Evolutionary conservation across 2,888 invertebrate species (phyloP).

Genomic region (Ormia ochracea): DNA sequence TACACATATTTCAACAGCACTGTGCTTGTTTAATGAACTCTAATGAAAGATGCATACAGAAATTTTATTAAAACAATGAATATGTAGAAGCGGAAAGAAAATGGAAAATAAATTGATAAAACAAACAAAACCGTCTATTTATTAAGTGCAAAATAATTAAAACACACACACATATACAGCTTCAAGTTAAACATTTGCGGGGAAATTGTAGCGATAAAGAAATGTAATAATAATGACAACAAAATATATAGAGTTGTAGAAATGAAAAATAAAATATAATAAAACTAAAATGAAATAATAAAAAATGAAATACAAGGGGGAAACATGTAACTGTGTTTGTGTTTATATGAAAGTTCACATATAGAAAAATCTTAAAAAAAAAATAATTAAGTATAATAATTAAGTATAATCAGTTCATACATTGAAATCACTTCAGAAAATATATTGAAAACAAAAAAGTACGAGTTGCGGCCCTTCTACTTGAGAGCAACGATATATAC

Average conservation of each 20-base stretch:
- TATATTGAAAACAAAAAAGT: too few species aligned
- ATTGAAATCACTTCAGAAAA: too few species aligned
- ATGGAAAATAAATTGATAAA: constrained; percentile 41
- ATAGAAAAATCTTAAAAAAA: too few species aligned
- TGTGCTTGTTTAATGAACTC: constrained; percentile 32
- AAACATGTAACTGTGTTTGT: not conserved
- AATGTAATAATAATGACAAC: too few species aligned
- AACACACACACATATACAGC: constrained; percentile 13
- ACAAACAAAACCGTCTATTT: constrained; percentile 43
- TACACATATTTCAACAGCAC: not conserved
- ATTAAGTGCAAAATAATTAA: constrained; percentile 61
- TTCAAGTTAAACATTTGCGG: not conserved
- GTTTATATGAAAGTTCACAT: not conserved
- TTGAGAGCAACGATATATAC: too few species aligned
- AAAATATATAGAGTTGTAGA: not conserved
- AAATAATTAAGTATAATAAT: too few species aligned
- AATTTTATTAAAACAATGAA: constrained; percentile 16
- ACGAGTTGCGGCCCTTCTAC: too few species aligned
- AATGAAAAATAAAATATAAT: not conserved
- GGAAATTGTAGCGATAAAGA: too few species aligned
- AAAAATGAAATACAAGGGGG: not conserved
- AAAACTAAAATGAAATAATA: not conserved
- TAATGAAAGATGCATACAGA: constrained; percentile 27
- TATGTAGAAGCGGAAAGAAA: not conserved
- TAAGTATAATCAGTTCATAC: too few species aligned